Conservation (phyloP, 1,140 invertebrate species). For the Drosophila malerkotliana region DNA sequence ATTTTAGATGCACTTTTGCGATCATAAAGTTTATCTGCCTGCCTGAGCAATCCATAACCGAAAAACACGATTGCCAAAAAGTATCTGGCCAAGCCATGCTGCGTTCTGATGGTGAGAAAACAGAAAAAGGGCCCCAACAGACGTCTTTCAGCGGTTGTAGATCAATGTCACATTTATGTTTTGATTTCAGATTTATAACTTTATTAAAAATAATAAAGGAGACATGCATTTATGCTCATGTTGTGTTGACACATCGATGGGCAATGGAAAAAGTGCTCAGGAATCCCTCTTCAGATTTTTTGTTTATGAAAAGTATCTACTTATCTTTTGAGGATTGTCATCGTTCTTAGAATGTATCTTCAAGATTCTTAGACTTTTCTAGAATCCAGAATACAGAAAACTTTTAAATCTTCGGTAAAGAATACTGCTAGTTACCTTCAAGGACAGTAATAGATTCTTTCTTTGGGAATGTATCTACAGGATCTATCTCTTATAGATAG, state of each 20-base stretch:
- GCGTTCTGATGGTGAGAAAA: constrained; percentile 50
- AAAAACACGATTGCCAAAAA: constrained; percentile 57
- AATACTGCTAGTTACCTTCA: no score
- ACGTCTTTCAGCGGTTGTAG: constrained; percentile 52
- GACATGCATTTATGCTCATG: constrained; percentile 8
- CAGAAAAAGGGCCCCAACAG: constrained; percentile 47
- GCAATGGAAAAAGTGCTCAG: not conserved
- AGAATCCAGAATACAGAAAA: no score
- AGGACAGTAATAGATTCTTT: no score
- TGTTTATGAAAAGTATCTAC: no score
- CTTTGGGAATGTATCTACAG: no score
- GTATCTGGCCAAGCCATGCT: constrained; percentile 40
- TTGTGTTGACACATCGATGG: constrained; percentile 5
- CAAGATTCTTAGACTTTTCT: no score
- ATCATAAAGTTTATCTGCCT: constrained; percentile 68
- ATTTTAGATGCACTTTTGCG: constrained; percentile 47
- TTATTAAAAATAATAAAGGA: constrained; percentile 63
- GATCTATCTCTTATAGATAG: no score
- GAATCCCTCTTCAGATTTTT: no score
- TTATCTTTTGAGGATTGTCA: no score
- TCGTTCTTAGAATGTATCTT: no score
- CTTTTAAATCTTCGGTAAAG: no score
- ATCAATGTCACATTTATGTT: constrained; percentile 78
- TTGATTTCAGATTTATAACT: constrained; percentile 73
- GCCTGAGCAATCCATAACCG: not conserved